Evolutionary conservation across 1,140 invertebrate genomes (phyloP), one percentile per base, ranked within the genome.

Genomic region (Bombus turneri): DNA sequence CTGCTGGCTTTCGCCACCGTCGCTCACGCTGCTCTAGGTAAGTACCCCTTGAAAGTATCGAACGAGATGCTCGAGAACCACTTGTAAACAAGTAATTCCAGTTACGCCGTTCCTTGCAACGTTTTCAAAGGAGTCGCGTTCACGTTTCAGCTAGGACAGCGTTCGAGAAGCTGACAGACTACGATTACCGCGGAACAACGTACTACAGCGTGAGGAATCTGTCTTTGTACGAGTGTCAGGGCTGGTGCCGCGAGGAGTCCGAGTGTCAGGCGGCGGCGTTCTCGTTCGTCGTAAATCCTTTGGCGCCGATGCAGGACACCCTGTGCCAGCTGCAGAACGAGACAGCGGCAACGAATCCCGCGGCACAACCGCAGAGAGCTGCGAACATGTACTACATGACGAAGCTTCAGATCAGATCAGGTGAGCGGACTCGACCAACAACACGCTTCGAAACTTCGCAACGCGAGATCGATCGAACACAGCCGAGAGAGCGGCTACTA

Each of bases 381-480:
- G 98, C 97, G 90, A 98, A 98, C 94, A 98, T 98, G 95, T 99
- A 99, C 94, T 99, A 99, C 96, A 98, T 99, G 98, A 98, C 98
- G 90, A 99, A 99, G 95, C 95, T 99, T 90, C 97, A 98, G 95
- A 96, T 99, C 88, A 95, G 98, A 95, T 98, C 98, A 88, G 97
- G 97, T 97, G 95, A 95, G 92, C 76, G 4, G 22, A 25, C 18
- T 13, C 5, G 1, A 6, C 9, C 34, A 1, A 4, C 6, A 2
- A 25, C 41, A 34, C 10, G 9, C 9, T 22, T 64, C 18, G 37
- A 41, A 31, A 25, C 8, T 25, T 37, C 25, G n/a, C 31, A 13
- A 25, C 76, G 2, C 25, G 25, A 76, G 18, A 62, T 28, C 57
- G 43, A 34, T 74, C 73, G 41, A 28, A 12, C 25, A 37, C 53